phyloP scores from a whole-genome alignment of 2,113 vertebrate genomes.

The Euleptes europaea region DNA sequence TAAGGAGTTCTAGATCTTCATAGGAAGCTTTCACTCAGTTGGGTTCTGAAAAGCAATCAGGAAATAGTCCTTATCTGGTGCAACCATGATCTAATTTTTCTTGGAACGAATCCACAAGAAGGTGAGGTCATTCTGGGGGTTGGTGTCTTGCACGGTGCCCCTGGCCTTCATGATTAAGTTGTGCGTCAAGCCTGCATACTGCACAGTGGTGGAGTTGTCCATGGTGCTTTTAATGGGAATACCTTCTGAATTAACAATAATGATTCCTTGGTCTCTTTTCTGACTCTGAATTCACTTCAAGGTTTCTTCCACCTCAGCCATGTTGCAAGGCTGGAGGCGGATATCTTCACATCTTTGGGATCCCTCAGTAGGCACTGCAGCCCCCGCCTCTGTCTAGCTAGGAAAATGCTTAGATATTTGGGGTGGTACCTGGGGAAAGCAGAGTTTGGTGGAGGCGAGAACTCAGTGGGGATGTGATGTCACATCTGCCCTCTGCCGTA shows the following conservation, averaged over 20 bases:
- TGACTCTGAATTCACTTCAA: constrained; percentile 94
- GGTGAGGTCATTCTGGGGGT: constrained; percentile 94
- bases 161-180: constrained; percentile 90
- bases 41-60: constrained; percentile 96
- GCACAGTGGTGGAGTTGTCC: constrained; percentile 89
- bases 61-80: constrained; percentile 98
- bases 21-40: constrained; percentile 76
- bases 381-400: no score
- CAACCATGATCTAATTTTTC: constrained; percentile 98
- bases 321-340: no score
- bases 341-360: no score
- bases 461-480: no score
- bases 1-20: background rate
- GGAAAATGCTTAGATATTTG: no score
- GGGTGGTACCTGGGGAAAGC: no score
- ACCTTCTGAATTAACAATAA: constrained; percentile 94
- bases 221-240: constrained; percentile 95
- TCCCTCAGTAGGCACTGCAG: no score
- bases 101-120: constrained; percentile 94
- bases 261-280: constrained; percentile 94
- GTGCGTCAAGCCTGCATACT: constrained; percentile 91
- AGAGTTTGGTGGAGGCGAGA: no score
- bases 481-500: no score
- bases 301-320: constrained; percentile 95
- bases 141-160: constrained; percentile 87